These are phyloP conservation scores for Amphiprion ocellaris DNA, from an alignment of 2,113 vertebrate genomes.

Conservation along the genomic window DNA sequence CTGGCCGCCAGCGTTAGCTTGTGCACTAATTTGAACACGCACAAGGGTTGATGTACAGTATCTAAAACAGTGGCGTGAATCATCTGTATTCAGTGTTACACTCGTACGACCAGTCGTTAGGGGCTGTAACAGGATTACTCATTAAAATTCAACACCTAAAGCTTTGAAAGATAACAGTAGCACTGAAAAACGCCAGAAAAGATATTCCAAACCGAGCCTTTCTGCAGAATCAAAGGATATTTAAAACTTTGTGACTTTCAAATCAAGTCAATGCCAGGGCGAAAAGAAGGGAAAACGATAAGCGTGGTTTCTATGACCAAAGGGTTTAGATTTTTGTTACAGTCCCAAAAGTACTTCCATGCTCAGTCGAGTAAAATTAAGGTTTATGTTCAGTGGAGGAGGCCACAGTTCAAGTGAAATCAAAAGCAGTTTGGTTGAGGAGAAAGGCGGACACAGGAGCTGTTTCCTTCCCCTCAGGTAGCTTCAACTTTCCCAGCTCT, in stretches of 20 bases:
- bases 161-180: slow-evolving; percentile 36
- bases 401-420: slow-evolving; percentile 20
- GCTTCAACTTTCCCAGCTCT: slow-evolving; percentile 63
- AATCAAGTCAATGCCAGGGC: slow-evolving; percentile 23
- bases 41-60: slow-evolving; percentile 7
- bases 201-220: slow-evolving; percentile 2
- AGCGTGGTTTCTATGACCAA: slow-evolving; percentile 39
- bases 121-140: slow-evolving; percentile 28
- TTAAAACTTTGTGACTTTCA: slow-evolving; percentile 59
- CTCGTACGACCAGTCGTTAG: neutral
- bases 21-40: slow-evolving; percentile 38
- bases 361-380: slow-evolving; percentile 22
- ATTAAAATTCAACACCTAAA: slow-evolving; percentile 53
- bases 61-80: slow-evolving; percentile 14
- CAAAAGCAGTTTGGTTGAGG: slow-evolving; percentile 23
- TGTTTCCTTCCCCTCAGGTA: slow-evolving; percentile 50
- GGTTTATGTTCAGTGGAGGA: slow-evolving; percentile 29
- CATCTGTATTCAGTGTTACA: slow-evolving; percentile 3
- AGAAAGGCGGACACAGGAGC: slow-evolving; percentile 36
- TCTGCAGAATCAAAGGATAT: slow-evolving; percentile 54
- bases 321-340: slow-evolving; percentile 44
- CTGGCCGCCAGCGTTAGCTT: slow-evolving; percentile 10
- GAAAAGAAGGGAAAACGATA: slow-evolving; percentile 12
- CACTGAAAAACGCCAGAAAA: slow-evolving; percentile 19
- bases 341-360: slow-evolving; percentile 26